Evolutionary conservation across 1,140 invertebrate genomes (phyloP), one percentile per base, ranked within the genome.

Genomic region (Anoplolepis gracilipes): DNA sequence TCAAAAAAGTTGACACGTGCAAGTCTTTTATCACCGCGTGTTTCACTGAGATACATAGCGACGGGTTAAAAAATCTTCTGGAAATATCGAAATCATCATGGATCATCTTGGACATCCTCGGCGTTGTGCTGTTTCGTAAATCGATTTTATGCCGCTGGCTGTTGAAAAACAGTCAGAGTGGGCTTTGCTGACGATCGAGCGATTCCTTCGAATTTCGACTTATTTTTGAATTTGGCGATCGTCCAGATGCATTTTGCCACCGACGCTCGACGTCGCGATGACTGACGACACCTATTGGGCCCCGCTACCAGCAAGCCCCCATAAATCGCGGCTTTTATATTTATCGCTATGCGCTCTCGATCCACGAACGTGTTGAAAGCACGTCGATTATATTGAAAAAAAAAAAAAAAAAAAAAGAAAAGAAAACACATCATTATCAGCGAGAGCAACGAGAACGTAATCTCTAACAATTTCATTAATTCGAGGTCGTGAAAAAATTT

Each of bases 161-260:
- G 65, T 33, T 42, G 42, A 64, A 39, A 69, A 70, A 57, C 65
- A 30, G 19, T 55, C 25, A 22, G 30, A 22, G 59, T 19, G 25
- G 19, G 49, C 72, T 49, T 19, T 73, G n/a, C 67, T n/a, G 55
- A 84, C 81, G 67, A 89, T 89, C 64, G 46, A 39, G 72, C 78
- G 55, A 84, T 90, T 90, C 88, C 84, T 75, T 81, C 75, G 88
- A 84, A 86, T 62, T 85, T 90, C 70, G 28, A 81, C 73, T 88
- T 90, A 90, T 90, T 90, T 90, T 90, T 90, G 88, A 79, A 59
- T 64, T 49, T 90, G 89, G 89, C 86, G 30, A 59, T 59, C 53
- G 57, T 84, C 89, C 89, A 90, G 88, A 81, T 79, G 78, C 88
- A 86, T 84, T 86, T 90, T 70, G 53, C 72, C 49, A 62, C 55